phyloP scores from a whole-genome alignment of 1,140 invertebrate genomes.

The Hyles vespertilio region DNA sequence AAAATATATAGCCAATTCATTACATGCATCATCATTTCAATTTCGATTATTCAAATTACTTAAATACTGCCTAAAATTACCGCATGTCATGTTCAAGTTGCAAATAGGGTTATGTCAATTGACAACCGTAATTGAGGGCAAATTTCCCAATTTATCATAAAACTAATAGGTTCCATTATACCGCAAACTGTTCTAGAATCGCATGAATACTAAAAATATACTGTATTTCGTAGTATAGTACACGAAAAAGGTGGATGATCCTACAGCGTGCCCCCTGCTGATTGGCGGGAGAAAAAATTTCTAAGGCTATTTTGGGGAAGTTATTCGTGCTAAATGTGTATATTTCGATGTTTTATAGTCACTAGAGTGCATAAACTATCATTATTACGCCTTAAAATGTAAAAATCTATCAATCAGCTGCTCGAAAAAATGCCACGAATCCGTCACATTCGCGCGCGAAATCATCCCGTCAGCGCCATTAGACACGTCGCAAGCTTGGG shows the following conservation, averaged over 20 bases:
- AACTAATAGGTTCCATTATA: constrained; percentile 21
- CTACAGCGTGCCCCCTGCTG: constrained; percentile 66
- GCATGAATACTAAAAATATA: constrained; percentile 20
- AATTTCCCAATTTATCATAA: constrained; percentile 37
- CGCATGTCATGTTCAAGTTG: constrained; percentile 69
- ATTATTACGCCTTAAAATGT: constrained; percentile 34
- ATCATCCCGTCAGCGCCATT: constrained; percentile 72
- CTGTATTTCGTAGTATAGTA: constrained; percentile 30
- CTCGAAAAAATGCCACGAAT: constrained; percentile 72
- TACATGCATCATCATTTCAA: constrained; percentile 16
- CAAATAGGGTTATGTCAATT: constrained; percentile 75
- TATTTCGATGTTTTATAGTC: constrained; percentile 34
- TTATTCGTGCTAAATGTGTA: constrained; percentile 21
- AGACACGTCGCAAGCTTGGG: constrained; percentile 74
- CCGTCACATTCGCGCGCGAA: constrained; percentile 75
- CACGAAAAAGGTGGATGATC: constrained; percentile 28
- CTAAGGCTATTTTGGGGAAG: constrained; percentile 33
- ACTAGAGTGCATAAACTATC: constrained; percentile 36
- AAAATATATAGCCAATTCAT: constrained; percentile 42
- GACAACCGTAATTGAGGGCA: constrained; percentile 54
- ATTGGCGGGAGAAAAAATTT: constrained; percentile 69
- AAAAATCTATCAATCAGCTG: constrained; percentile 53
- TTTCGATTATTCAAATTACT: constrained; percentile 24
- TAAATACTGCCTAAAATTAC: constrained; percentile 56
- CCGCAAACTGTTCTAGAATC: constrained; percentile 19